Conservation (phyloP, 2,113 vertebrate species). For the Neotragus moschatus region DNA sequence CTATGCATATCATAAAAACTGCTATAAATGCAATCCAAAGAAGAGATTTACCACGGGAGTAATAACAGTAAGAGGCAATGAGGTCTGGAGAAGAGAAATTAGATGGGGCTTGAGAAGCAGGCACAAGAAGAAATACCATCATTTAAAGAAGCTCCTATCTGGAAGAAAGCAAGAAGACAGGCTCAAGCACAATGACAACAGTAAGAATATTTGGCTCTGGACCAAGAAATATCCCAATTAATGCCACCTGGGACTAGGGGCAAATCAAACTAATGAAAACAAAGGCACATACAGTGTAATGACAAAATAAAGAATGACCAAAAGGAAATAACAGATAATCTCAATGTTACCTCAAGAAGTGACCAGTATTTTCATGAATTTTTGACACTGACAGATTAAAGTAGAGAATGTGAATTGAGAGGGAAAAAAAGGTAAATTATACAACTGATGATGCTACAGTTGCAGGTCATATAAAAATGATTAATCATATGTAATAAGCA, state of each 20-base stretch:
- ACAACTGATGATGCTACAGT: neutral
- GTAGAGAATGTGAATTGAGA: neutral
- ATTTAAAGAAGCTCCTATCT: neutral
- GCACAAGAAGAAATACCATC: neutral
- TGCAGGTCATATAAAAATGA: constrained; percentile 1
- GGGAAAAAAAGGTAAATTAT: neutral
- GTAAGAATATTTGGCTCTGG: neutral
- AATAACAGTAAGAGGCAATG: neutral
- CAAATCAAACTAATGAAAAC: neutral
- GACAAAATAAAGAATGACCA: neutral
- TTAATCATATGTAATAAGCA: neutral
- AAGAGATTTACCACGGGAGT: neutral
- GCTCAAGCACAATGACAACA: neutral
- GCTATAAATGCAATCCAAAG: neutral
- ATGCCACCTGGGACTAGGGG: neutral
- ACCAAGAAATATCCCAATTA: neutral
- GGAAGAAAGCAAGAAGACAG: neutral
- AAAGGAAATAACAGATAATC: neutral
- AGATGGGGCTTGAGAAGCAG: neutral
- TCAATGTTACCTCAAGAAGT: neutral
- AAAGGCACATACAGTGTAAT: neutral
- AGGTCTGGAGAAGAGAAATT: neutral
- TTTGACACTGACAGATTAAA: neutral
- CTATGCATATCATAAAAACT: neutral
- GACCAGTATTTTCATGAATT: neutral